Base-by-base conservation (phyloP, 2,797 vertebrate species). In the Mionectes olivaceus region DNA sequence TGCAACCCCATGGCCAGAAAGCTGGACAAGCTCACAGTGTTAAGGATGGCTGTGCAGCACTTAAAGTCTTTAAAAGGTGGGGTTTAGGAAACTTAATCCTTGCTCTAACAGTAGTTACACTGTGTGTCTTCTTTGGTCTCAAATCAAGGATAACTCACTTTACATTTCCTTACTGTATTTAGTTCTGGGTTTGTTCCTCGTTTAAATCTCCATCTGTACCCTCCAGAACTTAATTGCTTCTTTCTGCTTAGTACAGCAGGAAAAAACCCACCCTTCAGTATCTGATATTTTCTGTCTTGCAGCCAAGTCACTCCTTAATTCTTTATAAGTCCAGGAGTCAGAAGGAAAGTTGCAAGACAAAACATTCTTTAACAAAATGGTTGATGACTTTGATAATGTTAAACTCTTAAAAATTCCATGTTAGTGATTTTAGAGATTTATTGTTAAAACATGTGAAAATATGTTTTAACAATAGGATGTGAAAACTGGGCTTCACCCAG, bases 41-140 rank as follows among this genome's bases (percentile, higher is more conserved):
- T 99, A 85, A 98, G 99, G 78, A 98, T 99, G 99, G 99, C 99
- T 19, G 99, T 99, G 67, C 99, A 99, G 85, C 99, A 99, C 96
- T 97, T 99, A 64, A 99, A 98, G 85, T 98, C 99, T 57, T 97
- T 99, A 55, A 99, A 98, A 99, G 99, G 99, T 99, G 94, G 57
- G 89, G 68, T 81, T 37, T 63, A 30, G 57, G 44, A 35, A 63
- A 41, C 11, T 5, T 69, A 35, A 23, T 52, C 24, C 28, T 56
- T 65, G 11, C 61, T 93, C 32, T 71, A 2, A 23, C 28, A 10
- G 39, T 49, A 78, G 24, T 43, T 80, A 41, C 3, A 23, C 43
- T 55, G n/a, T 32, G 7, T 70, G 4, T 77, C 52, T 63, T 79
- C 67, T 67, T 46, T 55, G 13, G 37, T 65, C 43, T 63, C 65